These are phyloP conservation scores for Protonibea diacanthus DNA, from an alignment of 2,797 vertebrate species.

Conservation along the genomic window DNA sequence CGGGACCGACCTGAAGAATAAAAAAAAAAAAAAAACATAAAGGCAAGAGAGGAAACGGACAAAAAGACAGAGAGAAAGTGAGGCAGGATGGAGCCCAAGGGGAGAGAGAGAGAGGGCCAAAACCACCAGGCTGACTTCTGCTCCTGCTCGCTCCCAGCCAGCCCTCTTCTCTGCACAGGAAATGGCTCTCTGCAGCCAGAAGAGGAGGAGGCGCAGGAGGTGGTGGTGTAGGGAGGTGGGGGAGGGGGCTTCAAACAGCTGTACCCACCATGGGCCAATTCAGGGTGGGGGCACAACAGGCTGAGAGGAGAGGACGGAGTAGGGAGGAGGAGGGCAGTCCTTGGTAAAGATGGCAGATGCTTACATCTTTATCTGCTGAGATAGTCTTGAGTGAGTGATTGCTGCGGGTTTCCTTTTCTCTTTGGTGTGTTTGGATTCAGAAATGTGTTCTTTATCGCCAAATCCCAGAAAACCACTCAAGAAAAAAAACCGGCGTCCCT, in stretches of 20 bases:
- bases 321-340: conserved; percentile 26
- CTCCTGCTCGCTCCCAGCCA: conserved; percentile 74
- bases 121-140: conserved; percentile 85
- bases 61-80: conserved; percentile 43
- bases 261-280: conserved; percentile 50
- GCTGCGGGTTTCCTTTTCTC: conserved; percentile 31
- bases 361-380: conserved; percentile 49
- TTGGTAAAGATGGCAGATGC: conserved; percentile 20
- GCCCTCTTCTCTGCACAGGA: conserved; percentile 78
- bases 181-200: conserved; percentile 64
- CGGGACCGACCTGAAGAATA: conserved; percentile 6
- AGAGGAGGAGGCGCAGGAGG: conserved; percentile 39
- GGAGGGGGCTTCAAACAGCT: conserved; percentile 58
- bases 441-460: conserved; percentile 24
- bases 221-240: not conserved
- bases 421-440: conserved; percentile 10
- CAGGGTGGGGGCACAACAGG: conserved; percentile 30
- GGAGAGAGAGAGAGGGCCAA: conserved; percentile 81
- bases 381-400: conserved; percentile 26
- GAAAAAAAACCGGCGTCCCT: conserved; percentile 2
- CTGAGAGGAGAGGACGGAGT: conserved; percentile 18
- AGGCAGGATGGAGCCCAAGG: conserved; percentile 38
- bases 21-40: conserved; percentile 5
- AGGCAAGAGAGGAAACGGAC: conserved; percentile 36
- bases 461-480: conserved; percentile 32